phyloP scores from a whole-genome alignment of 2,797 vertebrate genomes.

The Megalops cyprinoides region DNA sequence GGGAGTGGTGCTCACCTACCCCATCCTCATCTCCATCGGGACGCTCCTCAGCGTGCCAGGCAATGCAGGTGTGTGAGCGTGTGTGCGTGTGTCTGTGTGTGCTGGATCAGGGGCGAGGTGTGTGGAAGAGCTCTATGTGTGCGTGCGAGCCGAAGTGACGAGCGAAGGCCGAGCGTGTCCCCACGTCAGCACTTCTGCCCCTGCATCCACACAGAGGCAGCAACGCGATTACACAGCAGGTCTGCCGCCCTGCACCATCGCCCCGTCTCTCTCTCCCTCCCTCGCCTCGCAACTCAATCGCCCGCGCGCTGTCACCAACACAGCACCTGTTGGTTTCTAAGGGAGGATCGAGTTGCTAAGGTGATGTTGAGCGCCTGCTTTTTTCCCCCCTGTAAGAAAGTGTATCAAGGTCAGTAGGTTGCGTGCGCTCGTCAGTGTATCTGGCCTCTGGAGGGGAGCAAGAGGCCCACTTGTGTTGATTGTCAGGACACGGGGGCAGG shows the following conservation, averaged over 20 bases:
- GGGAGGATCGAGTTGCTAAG: conserved; percentile 71
- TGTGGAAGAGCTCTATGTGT: neutral
- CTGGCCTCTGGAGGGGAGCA: conserved; percentile 18
- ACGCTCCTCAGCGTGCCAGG: conserved; percentile 97
- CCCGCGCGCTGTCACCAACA: conserved; percentile 52
- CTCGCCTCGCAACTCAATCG: conserved; percentile 61
- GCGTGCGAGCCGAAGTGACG: too few relatives aligned
- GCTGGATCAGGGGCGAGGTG: too few relatives aligned
- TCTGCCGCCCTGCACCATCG: conserved; percentile 40
- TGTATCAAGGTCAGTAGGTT: conserved; percentile 70
- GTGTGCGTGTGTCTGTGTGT: too few relatives aligned
- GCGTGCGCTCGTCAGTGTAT: conserved; percentile 41
- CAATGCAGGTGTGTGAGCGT: conserved; percentile 84
- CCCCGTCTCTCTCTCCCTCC: conserved; percentile 29
- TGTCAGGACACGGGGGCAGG: conserved; percentile 56
- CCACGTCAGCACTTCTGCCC: conserved; percentile 60
- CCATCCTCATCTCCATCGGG: conserved; percentile 97
- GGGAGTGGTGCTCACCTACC: conserved; percentile 93
- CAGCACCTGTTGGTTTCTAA: conserved; percentile 60
- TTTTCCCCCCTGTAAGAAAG: conserved; percentile 49
- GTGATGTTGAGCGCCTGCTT: conserved; percentile 71
- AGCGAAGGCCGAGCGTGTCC: conserved; percentile 40
- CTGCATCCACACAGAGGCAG: conserved; percentile 40
- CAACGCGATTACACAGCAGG: conserved; percentile 69
- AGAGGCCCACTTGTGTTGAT: conserved; percentile 59